Base-by-base conservation (phyloP, 2,113 vertebrate genomes). In the Brachirus orientalis region DNA sequence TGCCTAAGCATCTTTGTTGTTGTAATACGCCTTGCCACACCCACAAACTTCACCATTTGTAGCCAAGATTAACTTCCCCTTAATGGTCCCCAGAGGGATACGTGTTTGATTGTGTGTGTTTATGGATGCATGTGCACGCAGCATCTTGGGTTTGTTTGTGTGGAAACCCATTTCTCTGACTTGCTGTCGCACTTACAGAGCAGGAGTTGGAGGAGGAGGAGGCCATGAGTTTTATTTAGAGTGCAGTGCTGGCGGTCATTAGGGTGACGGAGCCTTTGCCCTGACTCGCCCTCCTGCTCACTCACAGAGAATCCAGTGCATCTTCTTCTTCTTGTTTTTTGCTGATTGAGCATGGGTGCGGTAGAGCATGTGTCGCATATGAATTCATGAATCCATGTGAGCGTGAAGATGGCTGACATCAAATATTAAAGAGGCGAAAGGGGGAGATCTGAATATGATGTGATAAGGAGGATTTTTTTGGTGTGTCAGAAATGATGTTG, bases 181-280 rank as follows among this genome's bases (percentile, higher is more conserved):
- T 4, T 10, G 62, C 65, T 75, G 75, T 11, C 14, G 13, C 12
- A 10, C 19, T 9, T 3, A 33, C 17, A 3, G 10, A 17, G n/a
- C 19, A 38, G 44, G 43, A 2, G 41, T 47, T 35, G 36, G 59
- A 33, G 37, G 46, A 20, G 28, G 22, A 17, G 22, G 19, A n/a
- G 40, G 11, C 38, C 9, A 43, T 4, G 3, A 10, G 65, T 8
- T 56, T 79, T 85, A 85, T 88, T 86, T 72, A 76, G 65, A 65
- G 51, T 5, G 8, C 12, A 43, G 45, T 46, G 62, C 74, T 75
- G 10, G 52, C 44, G 11, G 79, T 69, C 58, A 72, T 50, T 8
- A 11, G 18, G 58, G 60, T 50, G 72, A 47, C 62, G 46, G 33
- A 55, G 6, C 17, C 57, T 60, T 51, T 40, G 18, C 63, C 68